Evolutionary conservation across 2,113 vertebrate species (phyloP).

Genomic region (Anoplopoma fimbria): DNA sequence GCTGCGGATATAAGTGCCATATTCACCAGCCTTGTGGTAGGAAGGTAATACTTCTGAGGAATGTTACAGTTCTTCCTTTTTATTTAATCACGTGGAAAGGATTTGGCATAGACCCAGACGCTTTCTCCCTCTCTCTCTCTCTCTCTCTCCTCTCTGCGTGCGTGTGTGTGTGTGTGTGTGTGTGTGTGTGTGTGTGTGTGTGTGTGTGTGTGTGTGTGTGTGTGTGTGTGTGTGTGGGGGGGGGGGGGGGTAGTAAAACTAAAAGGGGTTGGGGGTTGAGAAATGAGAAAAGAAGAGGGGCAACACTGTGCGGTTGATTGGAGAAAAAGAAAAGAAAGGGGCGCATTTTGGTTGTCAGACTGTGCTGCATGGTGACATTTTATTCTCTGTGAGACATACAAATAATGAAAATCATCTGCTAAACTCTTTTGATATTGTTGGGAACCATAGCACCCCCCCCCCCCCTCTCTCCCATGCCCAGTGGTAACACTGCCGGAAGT

Average conservation of each 20-base stretch:
- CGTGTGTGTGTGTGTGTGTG: conserved; percentile 28
- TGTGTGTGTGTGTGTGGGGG: conserved; percentile 22
- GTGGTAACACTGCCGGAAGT: conserved; percentile 29
- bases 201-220: conserved; percentile 23
- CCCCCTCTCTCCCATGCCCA: background rate
- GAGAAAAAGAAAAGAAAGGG: conserved; percentile 49
- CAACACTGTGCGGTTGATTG: conserved; percentile 54
- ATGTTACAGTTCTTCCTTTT: conserved; percentile 78
- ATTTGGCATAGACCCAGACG: conserved; percentile 70
- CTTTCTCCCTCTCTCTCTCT: background rate
- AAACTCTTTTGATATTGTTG: conserved; percentile 50
- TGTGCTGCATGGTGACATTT: conserved; percentile 59
- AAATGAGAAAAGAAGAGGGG: conserved; percentile 52
- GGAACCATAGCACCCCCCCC: conserved; percentile 36
- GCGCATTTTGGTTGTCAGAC: conserved; percentile 41
- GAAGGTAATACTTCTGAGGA: conserved; percentile 68
- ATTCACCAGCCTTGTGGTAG: conserved; percentile 52
- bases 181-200: conserved; percentile 10
- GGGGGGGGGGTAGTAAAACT: no score
- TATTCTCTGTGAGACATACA: conserved; percentile 44
- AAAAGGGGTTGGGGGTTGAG: conserved; percentile 46
- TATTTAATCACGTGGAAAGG: conserved; percentile 80
- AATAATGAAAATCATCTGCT: conserved; percentile 49
- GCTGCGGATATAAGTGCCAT: conserved; percentile 38
- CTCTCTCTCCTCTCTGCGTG: conserved; percentile 4